These are phyloP conservation scores for Phrynocephalus guinanensis DNA, from an alignment of 2,797 vertebrate genomes.

Conservation along the genomic window DNA sequence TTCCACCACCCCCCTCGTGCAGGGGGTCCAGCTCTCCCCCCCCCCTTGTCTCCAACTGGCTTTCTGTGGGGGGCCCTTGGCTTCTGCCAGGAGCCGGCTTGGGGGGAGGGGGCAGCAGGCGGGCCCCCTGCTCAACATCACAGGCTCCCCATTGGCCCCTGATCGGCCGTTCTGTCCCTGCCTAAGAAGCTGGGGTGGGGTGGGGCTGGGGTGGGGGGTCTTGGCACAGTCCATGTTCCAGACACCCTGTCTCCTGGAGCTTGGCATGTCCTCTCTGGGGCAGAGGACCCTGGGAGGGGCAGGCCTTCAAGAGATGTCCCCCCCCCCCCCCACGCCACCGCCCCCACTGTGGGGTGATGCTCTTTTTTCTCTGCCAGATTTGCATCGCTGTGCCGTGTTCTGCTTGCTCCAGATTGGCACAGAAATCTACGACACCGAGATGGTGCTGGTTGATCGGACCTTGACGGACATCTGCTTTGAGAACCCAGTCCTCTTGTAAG, in stretches of 20 bases:
- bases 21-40: background rate
- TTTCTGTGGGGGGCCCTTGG: background rate
- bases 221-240: too few species aligned
- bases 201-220: background rate
- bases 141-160: background rate
- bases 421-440: conserved; percentile 94
- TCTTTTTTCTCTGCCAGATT: conserved; percentile 74
- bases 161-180: too few species aligned
- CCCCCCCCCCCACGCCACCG: background rate
- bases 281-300: background rate
- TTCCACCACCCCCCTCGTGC: background rate
- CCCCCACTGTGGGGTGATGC: background rate
- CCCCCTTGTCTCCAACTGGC: too few species aligned
- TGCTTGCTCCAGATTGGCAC: conserved; percentile 91
- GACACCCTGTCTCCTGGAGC: too few species aligned
- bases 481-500: conserved; percentile 91
- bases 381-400: conserved; percentile 94
- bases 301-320: background rate
- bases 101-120: background rate
- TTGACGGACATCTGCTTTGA: conserved; percentile 96
- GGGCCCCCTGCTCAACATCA: background rate
- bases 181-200: background rate
- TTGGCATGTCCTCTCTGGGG: too few species aligned
- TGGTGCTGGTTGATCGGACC: conserved; percentile 93
- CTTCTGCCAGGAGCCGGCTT: background rate